A percentile compares a stretch with the other conserved stretches of the same genome.
Evolutionary conservation across 2,888 invertebrate species (phyloP).

Genomic region (Brenthis ino): DNA sequence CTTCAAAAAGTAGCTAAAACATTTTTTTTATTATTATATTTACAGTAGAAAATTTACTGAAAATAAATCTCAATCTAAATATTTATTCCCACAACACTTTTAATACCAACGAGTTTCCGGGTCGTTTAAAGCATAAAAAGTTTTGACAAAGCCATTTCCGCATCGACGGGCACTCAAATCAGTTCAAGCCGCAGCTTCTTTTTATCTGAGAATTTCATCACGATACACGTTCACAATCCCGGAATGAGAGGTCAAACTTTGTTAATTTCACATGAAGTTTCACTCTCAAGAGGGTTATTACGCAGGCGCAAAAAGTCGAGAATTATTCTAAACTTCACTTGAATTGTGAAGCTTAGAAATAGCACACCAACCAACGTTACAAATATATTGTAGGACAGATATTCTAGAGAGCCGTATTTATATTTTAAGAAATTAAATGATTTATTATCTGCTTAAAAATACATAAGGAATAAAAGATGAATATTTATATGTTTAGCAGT

Average conservation of each 20-base stretch:
- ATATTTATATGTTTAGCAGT: too few relatives aligned
- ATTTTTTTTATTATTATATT: too few relatives aligned
- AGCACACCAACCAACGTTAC: not conserved
- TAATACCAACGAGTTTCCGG: constrained; percentile 10
- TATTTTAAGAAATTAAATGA: too few relatives aligned
- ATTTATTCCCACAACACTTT: constrained; percentile 1
- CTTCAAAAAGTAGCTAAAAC: too few relatives aligned
- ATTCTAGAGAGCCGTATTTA: too few relatives aligned
- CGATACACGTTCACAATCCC: constrained; percentile 68
- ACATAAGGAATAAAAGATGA: too few relatives aligned
- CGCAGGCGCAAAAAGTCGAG: constrained; percentile 46
- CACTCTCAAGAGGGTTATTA: constrained; percentile 68
- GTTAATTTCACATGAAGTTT: constrained; percentile 77
- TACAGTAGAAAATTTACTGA: too few relatives aligned
- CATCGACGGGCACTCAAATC: constrained; percentile 24
- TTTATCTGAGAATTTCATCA: constrained; percentile 74
- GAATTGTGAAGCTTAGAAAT: constrained; percentile 18
- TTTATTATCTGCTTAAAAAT: too few relatives aligned
- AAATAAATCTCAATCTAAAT: not conserved
- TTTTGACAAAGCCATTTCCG: constrained; percentile 30
- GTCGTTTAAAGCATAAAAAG: constrained; percentile 22
- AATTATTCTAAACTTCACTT: constrained; percentile 33
- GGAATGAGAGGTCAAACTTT: constrained; percentile 66
- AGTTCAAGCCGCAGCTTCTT: constrained; percentile 49
- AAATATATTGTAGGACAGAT: too few relatives aligned